Conservation (phyloP, 64 coral and sea anemone genomes). For the Montipora sp. region DNA sequence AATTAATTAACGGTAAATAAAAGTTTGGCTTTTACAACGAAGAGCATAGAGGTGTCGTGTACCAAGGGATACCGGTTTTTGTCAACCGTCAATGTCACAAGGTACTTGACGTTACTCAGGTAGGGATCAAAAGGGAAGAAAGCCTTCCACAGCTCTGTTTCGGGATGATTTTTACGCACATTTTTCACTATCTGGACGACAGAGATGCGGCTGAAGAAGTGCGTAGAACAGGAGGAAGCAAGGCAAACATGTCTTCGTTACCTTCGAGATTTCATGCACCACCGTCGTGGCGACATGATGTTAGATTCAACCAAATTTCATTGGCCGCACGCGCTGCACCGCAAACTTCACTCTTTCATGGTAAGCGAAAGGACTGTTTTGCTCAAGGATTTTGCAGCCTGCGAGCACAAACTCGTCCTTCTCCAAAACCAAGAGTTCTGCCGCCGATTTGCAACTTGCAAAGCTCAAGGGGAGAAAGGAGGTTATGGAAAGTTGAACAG, state of each 20-base stretch:
- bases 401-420: neutral
- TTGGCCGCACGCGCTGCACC: neutral
- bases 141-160: neutral
- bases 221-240: neutral
- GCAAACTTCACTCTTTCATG: neutral
- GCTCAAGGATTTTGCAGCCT: neutral
- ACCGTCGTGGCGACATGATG: neutral
- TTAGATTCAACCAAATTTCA: neutral
- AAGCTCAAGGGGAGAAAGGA: neutral
- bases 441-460: neutral
- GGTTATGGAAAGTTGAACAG: neutral
- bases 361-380: neutral
- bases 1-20: neutral
- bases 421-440: neutral
- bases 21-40: neutral
- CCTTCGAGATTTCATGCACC: neutral
- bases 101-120: neutral
- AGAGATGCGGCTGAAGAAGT: slow-evolving; percentile 23
- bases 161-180: slow-evolving; percentile 45
- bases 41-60: neutral
- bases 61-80: no score
- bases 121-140: neutral
- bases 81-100: neutral
- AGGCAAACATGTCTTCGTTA: neutral
- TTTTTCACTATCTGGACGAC: slow-evolving; percentile 46